These are phyloP conservation scores for Tretioscincus oriximinensis DNA, from an alignment of 2,113 vertebrate genomes.

Conservation along the genomic window DNA sequence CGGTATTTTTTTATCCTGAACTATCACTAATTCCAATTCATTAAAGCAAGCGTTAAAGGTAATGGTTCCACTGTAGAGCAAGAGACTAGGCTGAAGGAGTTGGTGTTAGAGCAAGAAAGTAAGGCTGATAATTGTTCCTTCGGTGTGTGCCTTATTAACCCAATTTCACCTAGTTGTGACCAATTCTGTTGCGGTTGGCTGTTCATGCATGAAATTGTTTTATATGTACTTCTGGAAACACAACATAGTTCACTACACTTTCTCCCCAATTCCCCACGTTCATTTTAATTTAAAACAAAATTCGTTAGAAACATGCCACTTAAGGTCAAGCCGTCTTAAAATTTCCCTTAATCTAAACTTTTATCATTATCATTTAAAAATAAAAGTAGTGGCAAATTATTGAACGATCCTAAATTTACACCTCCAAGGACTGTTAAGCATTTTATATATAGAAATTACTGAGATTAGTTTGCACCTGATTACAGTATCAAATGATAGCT, in stretches of 20 bases:
- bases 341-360: background rate
- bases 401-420: background rate
- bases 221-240: background rate
- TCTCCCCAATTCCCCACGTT: background rate
- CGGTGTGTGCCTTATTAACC: background rate
- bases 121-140: background rate
- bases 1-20: background rate
- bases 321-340: background rate
- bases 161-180: fast-evolving
- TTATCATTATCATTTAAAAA: too few relatives aligned
- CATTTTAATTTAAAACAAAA: background rate
- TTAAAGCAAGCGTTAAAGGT: background rate
- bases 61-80: background rate
- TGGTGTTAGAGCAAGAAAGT: background rate
- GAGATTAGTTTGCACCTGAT: too few relatives aligned
- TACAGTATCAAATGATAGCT: too few relatives aligned
- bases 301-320: background rate
- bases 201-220: background rate
- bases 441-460: too few relatives aligned
- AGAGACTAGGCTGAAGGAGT: background rate
- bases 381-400: background rate
- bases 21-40: background rate
- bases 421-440: background rate
- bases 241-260: background rate
- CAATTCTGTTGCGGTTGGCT: background rate